These are phyloP conservation scores for Macroglossus sobrinus DNA, from an alignment of 2,113 vertebrate genomes.

Conservation along the genomic window DNA sequence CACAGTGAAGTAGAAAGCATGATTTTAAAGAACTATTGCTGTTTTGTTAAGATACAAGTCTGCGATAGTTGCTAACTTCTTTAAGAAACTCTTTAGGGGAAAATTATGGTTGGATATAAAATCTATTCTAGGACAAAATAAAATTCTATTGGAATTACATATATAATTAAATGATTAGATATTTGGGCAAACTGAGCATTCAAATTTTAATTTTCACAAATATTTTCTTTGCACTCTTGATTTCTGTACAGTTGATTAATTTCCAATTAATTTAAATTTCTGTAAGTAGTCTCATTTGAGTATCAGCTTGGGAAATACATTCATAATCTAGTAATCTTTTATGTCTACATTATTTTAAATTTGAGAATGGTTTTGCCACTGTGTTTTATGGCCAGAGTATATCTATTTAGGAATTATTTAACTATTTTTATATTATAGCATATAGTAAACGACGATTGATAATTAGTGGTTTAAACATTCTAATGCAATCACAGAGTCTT, in stretches of 20 bases:
- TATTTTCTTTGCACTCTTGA: background rate
- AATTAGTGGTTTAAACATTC: background rate
- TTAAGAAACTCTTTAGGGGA: background rate
- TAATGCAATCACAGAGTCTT: background rate
- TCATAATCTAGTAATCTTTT: background rate
- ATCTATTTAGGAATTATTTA: slow-evolving; percentile 2
- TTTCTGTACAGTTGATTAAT: background rate
- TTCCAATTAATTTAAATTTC: background rate
- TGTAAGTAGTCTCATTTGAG: background rate
- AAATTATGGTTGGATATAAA: background rate
- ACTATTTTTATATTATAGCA: background rate
- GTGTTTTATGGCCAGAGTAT: background rate
- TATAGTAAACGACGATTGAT: background rate
- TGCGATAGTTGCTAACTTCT: background rate
- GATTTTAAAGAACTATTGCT: slow-evolving; percentile 33
- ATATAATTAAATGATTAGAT: slow-evolving; percentile 3
- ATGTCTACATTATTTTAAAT: background rate
- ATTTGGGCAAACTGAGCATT: background rate
- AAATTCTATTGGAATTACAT: background rate
- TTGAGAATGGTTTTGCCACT: background rate
- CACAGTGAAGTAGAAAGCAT: background rate
- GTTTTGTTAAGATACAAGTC: background rate
- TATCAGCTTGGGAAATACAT: background rate
- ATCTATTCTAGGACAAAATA: background rate
- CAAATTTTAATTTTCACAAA: background rate